phyloP scores from a whole-genome alignment of 2,888 invertebrate genomes.

The Dynastes hyllus region DNA sequence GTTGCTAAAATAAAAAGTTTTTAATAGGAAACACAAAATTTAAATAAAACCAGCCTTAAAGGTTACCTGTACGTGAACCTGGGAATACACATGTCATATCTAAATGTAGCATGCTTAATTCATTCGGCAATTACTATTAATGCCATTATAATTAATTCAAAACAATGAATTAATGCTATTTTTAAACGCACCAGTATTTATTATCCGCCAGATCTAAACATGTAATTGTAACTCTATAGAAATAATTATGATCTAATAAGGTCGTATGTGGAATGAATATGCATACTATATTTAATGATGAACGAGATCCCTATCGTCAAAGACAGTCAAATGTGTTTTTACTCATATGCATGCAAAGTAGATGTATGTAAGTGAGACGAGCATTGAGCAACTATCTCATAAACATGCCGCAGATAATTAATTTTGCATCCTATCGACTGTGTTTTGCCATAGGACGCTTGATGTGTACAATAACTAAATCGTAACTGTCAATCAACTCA shows the following conservation, averaged over 20 bases:
- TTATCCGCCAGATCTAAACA: neutral
- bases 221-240: neutral
- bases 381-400: conserved; percentile 19
- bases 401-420: conserved; percentile 35
- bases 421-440: conserved; percentile 24
- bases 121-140: conserved; percentile 16
- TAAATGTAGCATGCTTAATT: conserved; percentile 17
- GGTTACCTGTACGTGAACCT: no score
- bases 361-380: conserved; percentile 10
- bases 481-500: conserved; percentile 33
- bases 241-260: conserved; percentile 46
- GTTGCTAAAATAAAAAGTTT: no score
- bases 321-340: conserved; percentile 28
- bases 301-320: neutral
- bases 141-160: conserved; percentile 15
- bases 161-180: conserved; percentile 15
- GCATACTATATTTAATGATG: conserved; percentile 35
- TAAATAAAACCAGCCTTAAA: no score
- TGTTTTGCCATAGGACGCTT: conserved; percentile 2
- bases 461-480: conserved; percentile 28
- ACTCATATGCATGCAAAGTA: no score
- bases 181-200: neutral
- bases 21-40: no score
- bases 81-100: neutral
- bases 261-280: neutral